Percentiles rank a stretch among this genome's conserved stretches.
Conservation (phyloP, 1,140 invertebrate species). For the Nylanderia fulva region DNA sequence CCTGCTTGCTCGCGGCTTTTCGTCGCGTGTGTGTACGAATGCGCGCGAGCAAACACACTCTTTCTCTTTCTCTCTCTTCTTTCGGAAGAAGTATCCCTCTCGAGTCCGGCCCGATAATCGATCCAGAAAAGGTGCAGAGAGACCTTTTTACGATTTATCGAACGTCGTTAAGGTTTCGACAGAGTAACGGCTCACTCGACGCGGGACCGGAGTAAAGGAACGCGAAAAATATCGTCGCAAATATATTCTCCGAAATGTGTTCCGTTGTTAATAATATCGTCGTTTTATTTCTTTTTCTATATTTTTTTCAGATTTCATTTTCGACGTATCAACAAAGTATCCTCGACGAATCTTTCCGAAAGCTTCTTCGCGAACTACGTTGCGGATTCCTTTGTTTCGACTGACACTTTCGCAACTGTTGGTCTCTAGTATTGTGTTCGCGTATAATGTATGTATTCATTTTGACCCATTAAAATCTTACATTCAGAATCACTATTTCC, state of each 20-base stretch:
- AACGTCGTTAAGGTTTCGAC: constrained; percentile 24
- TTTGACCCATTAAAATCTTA: constrained; percentile 13
- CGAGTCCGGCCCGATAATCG: constrained; percentile 54
- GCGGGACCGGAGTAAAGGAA: constrained; percentile 4
- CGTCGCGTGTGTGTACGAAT: not conserved
- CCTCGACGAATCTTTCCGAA: not conserved
- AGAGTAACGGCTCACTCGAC: constrained; percentile 40
- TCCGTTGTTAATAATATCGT: not conserved
- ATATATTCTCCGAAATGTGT: not conserved
- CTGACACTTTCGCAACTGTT: not conserved
- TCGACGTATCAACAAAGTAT: not conserved
- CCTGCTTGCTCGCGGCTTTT: not conserved
- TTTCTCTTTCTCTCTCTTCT: constrained; percentile 10
- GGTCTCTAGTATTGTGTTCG: constrained; percentile 24
- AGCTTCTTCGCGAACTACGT: not conserved
- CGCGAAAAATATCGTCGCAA: constrained; percentile 16
- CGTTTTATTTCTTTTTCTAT: not conserved
- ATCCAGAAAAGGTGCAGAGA: constrained; percentile 55
- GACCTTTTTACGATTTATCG: constrained; percentile 68
- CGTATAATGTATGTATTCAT: not conserved
- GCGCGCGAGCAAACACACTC: constrained; percentile 44
- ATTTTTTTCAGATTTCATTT: not conserved
- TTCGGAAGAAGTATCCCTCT: constrained; percentile 2
- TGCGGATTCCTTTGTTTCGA: not conserved
- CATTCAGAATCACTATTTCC: not conserved